Evolutionary conservation across 2,113 vertebrate species (phyloP).

Genomic region (Psephotus haematonotus): DNA sequence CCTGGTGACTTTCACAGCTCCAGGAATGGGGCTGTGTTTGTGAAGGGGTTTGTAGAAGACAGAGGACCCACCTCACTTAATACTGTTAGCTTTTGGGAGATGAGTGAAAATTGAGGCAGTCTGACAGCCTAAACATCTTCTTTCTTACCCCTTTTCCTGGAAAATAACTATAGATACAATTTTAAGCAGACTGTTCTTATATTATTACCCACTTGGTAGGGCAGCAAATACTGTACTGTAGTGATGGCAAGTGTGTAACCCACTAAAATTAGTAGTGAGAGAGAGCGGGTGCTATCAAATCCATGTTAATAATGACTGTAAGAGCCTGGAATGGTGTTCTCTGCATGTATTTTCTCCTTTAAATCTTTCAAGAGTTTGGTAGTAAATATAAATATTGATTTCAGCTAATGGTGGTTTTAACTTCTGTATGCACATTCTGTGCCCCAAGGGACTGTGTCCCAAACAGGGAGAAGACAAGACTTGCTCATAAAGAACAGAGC

Average conservation of each 20-base stretch:
- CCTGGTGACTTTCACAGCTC: neutral
- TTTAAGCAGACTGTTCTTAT: neutral
- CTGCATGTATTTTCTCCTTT: slow-evolving; percentile 8
- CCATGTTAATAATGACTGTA: neutral
- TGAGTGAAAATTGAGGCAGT: neutral
- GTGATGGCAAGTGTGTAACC: neutral
- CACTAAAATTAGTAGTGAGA: neutral
- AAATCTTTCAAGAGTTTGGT: slow-evolving; percentile 38
- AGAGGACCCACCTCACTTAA: neutral
- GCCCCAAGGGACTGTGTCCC: slow-evolving; percentile 58
- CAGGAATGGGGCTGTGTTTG: neutral
- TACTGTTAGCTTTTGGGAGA: neutral
- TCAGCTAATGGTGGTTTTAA: slow-evolving; percentile 61
- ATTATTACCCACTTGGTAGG: neutral
- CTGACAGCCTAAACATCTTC: neutral
- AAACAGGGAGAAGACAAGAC: slow-evolving; percentile 65
- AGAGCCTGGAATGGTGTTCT: neutral
- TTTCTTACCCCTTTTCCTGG: neutral
- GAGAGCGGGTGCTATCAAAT: neutral
- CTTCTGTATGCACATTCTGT: slow-evolving; percentile 57
- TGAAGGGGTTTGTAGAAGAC: neutral
- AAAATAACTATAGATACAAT: neutral
- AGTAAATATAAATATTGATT: slow-evolving; percentile 75
- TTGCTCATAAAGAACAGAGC: slow-evolving; percentile 58
- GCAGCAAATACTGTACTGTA: neutral